Conservation (phyloP, 2,888 invertebrate genomes). For the Melanophora roralis region DNA sequence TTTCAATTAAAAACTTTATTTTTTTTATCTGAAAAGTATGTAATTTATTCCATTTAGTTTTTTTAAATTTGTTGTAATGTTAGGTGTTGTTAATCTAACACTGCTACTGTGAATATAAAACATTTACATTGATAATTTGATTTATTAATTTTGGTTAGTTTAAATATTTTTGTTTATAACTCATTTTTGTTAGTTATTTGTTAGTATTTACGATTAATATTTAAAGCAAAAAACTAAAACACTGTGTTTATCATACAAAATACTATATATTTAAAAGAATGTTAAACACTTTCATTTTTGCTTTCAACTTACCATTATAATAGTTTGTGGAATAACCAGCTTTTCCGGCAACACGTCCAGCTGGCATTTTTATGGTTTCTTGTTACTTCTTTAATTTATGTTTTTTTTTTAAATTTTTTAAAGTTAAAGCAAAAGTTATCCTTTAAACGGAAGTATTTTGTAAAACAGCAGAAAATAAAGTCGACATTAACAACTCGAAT, state of each 20-base stretch:
- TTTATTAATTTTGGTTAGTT: neutral
- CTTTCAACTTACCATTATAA: conserved; percentile 74
- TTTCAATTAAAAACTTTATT: too few relatives aligned
- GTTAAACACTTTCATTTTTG: conserved; percentile 1
- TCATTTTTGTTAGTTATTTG: neutral
- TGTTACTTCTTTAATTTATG: neutral
- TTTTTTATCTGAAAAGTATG: too few relatives aligned
- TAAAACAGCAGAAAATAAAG: conserved; percentile 3
- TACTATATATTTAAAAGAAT: neutral
- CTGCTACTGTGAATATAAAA: too few relatives aligned
- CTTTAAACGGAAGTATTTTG: neutral
- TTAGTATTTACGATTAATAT: neutral
- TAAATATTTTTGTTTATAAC: neutral
- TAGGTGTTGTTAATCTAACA: too few relatives aligned
- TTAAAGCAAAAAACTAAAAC: conserved; percentile 1
- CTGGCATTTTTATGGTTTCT: conserved; percentile 72
- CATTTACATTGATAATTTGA: too few relatives aligned
- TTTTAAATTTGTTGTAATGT: too few relatives aligned
- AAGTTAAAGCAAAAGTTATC: conserved; percentile 11
- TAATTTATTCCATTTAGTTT: too few relatives aligned
- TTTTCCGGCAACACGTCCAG: conserved; percentile 77
- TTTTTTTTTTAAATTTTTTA: neutral
- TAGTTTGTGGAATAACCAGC: conserved; percentile 77
- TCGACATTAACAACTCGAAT: neutral
- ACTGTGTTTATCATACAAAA: conserved; percentile 17